These are phyloP conservation scores for Salarias fasciatus DNA, from an alignment of 2,797 vertebrate genomes.

Conservation along the genomic window DNA sequence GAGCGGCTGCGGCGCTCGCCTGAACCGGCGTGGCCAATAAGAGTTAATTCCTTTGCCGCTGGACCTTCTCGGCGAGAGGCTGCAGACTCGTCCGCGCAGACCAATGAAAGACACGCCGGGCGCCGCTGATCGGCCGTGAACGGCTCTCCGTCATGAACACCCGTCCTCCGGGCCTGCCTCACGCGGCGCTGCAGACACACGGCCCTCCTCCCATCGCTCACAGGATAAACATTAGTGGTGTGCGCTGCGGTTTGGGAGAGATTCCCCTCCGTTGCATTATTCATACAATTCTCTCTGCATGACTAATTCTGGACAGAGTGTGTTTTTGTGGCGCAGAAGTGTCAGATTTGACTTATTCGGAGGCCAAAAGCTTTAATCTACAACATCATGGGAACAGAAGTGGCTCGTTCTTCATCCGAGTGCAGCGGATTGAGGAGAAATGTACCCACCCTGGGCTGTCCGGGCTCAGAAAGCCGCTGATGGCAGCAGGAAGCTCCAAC, in stretches of 20 bases:
- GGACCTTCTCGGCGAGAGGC: slow-evolving; percentile 34
- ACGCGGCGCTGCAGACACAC: slow-evolving; percentile 27
- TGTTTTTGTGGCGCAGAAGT: slow-evolving; percentile 40
- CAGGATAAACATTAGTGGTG: slow-evolving; percentile 8
- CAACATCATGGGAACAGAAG: slow-evolving; percentile 46
- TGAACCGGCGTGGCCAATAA: slow-evolving; percentile 75
- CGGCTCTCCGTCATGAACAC: slow-evolving; percentile 49
- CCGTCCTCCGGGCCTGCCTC: slow-evolving; percentile 60
- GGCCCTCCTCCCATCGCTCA: slow-evolving; percentile 13
- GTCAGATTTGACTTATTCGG: slow-evolving; percentile 52
- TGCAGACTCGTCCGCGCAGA: slow-evolving; percentile 44
- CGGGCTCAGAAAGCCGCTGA: slow-evolving; percentile 83
- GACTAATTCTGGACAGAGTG: slow-evolving; percentile 34
- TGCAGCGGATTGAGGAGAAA: slow-evolving; percentile 44
- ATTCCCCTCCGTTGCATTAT: slow-evolving; percentile 42
- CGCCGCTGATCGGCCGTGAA: slow-evolving; percentile 61
- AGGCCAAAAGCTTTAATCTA: slow-evolving; percentile 41
- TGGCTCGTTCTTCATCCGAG: slow-evolving; percentile 54
- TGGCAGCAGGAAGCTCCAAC: slow-evolving; percentile 91
- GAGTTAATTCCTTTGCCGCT: slow-evolving; percentile 74
- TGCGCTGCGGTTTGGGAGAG: slow-evolving; percentile 44
- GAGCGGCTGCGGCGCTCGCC: slow-evolving; percentile 68
- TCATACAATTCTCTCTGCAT: slow-evolving; percentile 30
- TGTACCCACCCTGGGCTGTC: slow-evolving; percentile 85
- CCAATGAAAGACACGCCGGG: slow-evolving; percentile 54